These are phyloP conservation scores for Drosophila colorata DNA, from an alignment of 2,888 invertebrate genomes.

Conservation along the genomic window DNA sequence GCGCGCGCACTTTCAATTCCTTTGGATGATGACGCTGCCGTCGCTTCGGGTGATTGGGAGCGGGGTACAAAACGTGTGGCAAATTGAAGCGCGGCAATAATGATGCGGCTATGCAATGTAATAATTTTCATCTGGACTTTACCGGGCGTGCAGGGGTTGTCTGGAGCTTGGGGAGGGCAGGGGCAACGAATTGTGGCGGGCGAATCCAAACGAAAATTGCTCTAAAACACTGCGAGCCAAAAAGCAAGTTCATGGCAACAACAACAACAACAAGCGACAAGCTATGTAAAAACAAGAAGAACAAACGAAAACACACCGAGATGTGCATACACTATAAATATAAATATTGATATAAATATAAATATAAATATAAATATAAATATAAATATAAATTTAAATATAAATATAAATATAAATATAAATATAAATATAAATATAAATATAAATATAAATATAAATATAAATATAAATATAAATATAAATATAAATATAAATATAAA, in stretches of 20 bases:
- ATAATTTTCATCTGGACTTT: conserved; percentile 48
- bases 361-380: not conserved
- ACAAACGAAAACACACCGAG: conserved; percentile 7
- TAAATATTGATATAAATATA: not conserved
- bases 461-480: not conserved
- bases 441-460: conserved; percentile 7
- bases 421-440: too few relatives aligned
- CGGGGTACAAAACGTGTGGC: conserved; percentile 52
- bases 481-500: not conserved
- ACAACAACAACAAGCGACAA: conserved; percentile 8
- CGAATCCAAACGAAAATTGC: conserved; percentile 64
- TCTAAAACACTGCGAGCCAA: conserved; percentile 29
- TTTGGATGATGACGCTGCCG: conserved; percentile 45
- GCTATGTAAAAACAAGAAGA: conserved; percentile 15
- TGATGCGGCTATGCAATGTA: conserved; percentile 56
- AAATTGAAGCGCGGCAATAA: conserved; percentile 66
- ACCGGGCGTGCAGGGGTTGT: too few relatives aligned
- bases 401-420: not conserved
- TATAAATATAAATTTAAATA: not conserved
- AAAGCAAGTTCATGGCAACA: conserved; percentile 54
- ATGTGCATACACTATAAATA: conserved; percentile 15
- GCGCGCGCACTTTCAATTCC: conserved; percentile 80
- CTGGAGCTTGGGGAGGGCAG: not conserved
- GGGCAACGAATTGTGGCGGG: conserved; percentile 34
- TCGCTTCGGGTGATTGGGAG: conserved; percentile 12